These are phyloP conservation scores for Dolichomitus sp. DNA, from an alignment of 2,888 invertebrate genomes.

Conservation along the genomic window DNA sequence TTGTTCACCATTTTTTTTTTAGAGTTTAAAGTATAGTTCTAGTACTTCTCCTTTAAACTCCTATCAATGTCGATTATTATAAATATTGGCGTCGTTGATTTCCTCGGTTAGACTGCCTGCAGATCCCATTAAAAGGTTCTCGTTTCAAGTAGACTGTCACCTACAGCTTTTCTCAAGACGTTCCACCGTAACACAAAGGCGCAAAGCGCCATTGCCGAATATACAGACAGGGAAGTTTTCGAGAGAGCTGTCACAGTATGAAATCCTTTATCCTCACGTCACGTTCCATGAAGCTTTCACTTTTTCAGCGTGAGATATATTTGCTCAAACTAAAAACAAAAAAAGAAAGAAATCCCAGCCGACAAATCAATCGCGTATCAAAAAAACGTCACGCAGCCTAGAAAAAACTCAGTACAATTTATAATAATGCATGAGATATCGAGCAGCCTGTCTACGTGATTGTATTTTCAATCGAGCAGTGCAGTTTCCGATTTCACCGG, in stretches of 20 bases:
- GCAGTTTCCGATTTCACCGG: slow-evolving; percentile 43
- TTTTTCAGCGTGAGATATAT: neutral
- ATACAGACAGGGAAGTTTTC: slow-evolving; percentile 19
- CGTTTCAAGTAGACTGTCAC: slow-evolving; percentile 33
- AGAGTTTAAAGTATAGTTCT: neutral
- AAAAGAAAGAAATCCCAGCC: neutral
- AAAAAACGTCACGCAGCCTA: slow-evolving; percentile 34
- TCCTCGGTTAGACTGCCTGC: neutral
- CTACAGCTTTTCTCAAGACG: slow-evolving; percentile 31
- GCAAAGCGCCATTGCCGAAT: slow-evolving; percentile 12
- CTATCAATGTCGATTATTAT: slow-evolving; percentile 14
- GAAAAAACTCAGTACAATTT: slow-evolving; percentile 49
- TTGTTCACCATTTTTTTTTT: too few species aligned
- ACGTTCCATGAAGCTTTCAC: slow-evolving; percentile 9
- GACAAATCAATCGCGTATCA: slow-evolving; percentile 56
- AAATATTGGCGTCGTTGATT: slow-evolving; percentile 15
- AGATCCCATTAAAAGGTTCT: slow-evolving; percentile 26
- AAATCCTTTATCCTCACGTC: slow-evolving; percentile 36
- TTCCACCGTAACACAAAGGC: slow-evolving; percentile 17
- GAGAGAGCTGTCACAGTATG: slow-evolving; percentile 17
- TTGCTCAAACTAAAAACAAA: neutral
- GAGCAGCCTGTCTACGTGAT: slow-evolving; percentile 47
- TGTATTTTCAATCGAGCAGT: slow-evolving; percentile 56
- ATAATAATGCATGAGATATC: slow-evolving; percentile 40
- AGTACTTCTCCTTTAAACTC: neutral